Evolutionary conservation across 2,797 vertebrate genomes (phyloP).

Genomic region (Agapornis canus): DNA sequence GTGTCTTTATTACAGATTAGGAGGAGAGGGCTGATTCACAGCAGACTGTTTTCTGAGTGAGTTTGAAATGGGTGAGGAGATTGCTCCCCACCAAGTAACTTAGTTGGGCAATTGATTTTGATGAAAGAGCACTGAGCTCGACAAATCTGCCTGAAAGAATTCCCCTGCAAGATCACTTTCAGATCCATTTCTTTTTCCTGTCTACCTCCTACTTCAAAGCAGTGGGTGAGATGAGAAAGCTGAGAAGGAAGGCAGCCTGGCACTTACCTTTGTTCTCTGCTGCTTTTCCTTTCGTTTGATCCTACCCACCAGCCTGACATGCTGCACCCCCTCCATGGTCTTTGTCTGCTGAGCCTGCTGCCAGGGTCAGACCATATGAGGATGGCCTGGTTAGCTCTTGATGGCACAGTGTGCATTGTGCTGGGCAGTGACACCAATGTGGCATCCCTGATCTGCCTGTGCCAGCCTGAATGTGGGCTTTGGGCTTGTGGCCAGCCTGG

Average conservation of each 20-base stretch:
- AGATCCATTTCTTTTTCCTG: neutral
- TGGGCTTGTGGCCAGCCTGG: neutral
- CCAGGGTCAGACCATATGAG: neutral
- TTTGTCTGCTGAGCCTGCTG: neutral
- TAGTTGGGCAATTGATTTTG: neutral
- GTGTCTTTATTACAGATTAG: neutral
- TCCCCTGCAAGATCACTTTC: neutral
- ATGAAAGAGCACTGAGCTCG: neutral
- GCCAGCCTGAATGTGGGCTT: neutral
- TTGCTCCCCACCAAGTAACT: neutral
- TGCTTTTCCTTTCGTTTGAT: neutral
- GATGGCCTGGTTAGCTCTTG: neutral
- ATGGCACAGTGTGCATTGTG: neutral
- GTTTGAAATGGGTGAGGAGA: neutral
- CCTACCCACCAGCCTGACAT: neutral
- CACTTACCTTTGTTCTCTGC: neutral
- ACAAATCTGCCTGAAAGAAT: neutral
- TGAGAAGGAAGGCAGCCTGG: neutral
- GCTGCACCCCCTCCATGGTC: accelerated
- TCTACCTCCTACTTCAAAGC: neutral
- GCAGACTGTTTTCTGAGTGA: neutral
- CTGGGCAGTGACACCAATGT: accelerated
- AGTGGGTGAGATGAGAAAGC: neutral
- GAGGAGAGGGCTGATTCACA: neutral
- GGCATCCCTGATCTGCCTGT: neutral